These are phyloP conservation scores for Botrylloides violaceus DNA, from an alignment of 23 tunicate species.

Conservation along the genomic window DNA sequence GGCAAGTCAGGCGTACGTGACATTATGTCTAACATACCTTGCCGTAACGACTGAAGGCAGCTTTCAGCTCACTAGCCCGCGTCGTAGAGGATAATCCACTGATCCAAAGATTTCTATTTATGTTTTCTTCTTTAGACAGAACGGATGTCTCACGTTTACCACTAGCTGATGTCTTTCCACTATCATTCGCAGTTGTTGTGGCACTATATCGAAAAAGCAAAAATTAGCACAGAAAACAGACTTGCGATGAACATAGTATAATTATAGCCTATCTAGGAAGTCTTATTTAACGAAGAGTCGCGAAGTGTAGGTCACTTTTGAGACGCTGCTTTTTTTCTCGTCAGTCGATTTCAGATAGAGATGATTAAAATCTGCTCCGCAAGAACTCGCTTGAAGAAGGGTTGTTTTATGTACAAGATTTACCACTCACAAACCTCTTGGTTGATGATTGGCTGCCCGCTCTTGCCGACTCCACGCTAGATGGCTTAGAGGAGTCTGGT, in stretches of 20 bases:
- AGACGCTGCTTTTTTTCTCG: neutral
- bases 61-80: constrained; percentile 67
- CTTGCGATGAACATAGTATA: too few species aligned
- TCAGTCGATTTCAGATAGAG: too few species aligned
- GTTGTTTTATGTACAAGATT: constrained; percentile 3
- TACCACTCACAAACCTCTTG: constrained; percentile 25
- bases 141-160: constrained; percentile 1
- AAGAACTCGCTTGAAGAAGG: neutral
- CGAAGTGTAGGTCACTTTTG: too few species aligned
- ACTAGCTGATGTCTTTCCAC: neutral
- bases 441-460: constrained; percentile 16
- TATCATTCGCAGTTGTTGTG: too few species aligned
- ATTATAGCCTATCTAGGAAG: too few species aligned
- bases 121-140: neutral
- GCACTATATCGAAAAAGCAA: too few species aligned
- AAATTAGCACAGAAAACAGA: too few species aligned
- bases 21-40: constrained; percentile 38
- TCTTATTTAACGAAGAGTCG: too few species aligned
- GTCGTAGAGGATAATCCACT: constrained; percentile 61
- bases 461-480: neutral
- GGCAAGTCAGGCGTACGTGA: too few species aligned
- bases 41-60: constrained; percentile 62
- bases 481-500: constrained; percentile 7
- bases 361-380: too few species aligned
- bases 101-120: constrained; percentile 44